Conservation (phyloP, 2,113 vertebrate species). For the Hemiscyllium ocellatum region DNA sequence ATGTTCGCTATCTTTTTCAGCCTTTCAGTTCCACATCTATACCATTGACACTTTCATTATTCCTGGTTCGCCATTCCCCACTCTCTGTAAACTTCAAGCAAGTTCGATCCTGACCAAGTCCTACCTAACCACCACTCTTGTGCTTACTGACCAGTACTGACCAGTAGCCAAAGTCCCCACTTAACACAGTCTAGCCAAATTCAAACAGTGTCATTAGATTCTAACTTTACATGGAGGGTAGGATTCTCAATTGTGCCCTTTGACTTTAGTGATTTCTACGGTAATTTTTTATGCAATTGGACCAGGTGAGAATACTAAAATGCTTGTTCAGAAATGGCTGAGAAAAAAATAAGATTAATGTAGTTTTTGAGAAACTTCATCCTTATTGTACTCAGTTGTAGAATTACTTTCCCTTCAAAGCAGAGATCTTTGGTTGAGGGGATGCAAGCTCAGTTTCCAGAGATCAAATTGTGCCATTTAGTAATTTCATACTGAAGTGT, state of each 20-base stretch:
- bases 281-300: neutral
- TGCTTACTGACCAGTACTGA: too few relatives aligned
- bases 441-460: constrained; percentile 16
- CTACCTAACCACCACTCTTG: too few relatives aligned
- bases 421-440: neutral
- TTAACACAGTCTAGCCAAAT: too few relatives aligned
- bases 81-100: too few relatives aligned
- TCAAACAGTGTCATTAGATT: neutral
- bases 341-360: neutral
- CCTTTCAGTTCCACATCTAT: neutral
- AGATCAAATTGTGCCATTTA: constrained; percentile 34
- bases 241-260: neutral
- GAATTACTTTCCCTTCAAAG: neutral
- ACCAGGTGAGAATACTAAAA: neutral
- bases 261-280: neutral
- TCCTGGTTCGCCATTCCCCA: neutral
- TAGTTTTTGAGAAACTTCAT: neutral
- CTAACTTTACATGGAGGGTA: neutral
- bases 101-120: too few relatives aligned
- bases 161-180: neutral
- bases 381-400: neutral
- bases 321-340: neutral
- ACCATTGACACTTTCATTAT: neutral
- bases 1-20: neutral
- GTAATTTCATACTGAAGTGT: constrained; percentile 28